phyloP scores from a whole-genome alignment of 2,888 invertebrate genomes.

The Azorinus chamasolen region DNA sequence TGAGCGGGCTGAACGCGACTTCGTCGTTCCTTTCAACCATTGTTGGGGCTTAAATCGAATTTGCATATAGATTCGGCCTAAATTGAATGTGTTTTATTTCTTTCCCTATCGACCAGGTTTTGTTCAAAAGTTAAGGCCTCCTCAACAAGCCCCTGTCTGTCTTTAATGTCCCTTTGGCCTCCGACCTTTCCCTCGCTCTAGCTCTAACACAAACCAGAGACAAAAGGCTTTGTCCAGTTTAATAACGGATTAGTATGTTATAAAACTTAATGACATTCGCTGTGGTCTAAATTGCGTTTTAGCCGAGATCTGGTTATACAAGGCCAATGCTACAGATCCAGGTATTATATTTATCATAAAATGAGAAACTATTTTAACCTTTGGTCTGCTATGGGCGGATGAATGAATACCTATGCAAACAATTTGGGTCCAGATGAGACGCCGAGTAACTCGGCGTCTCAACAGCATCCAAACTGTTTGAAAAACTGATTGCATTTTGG shows the following conservation, averaged over 20 bases:
- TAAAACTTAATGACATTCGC: conserved; percentile 6
- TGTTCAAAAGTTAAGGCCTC: conserved; percentile 50
- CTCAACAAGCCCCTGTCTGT: conserved; percentile 9
- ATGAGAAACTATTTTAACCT: too few relatives aligned
- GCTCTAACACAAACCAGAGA: background rate
- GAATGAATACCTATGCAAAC: too few relatives aligned
- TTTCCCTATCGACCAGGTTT: conserved; percentile 19
- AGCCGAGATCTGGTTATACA: too few relatives aligned
- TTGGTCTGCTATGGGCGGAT: too few relatives aligned
- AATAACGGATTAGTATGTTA: conserved; percentile 9
- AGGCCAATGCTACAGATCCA: too few relatives aligned
- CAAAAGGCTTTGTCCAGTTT: conserved; percentile 11
- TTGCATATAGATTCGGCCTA: conserved; percentile 64
- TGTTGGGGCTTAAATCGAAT: conserved; percentile 56
- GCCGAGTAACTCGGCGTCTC: too few relatives aligned
- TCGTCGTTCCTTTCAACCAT: background rate
- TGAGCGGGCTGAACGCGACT: conserved; percentile 2
- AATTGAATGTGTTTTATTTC: too few relatives aligned
- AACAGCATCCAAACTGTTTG: too few relatives aligned
- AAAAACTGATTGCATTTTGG: too few relatives aligned
- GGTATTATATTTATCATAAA: too few relatives aligned
- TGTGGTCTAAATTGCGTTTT: background rate
- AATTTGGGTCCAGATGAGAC: too few relatives aligned
- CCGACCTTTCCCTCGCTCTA: background rate
- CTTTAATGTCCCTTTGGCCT: conserved; percentile 1